Conservation (phyloP, 2,797 vertebrate species). For the Aeoliscus strigatus region DNA sequence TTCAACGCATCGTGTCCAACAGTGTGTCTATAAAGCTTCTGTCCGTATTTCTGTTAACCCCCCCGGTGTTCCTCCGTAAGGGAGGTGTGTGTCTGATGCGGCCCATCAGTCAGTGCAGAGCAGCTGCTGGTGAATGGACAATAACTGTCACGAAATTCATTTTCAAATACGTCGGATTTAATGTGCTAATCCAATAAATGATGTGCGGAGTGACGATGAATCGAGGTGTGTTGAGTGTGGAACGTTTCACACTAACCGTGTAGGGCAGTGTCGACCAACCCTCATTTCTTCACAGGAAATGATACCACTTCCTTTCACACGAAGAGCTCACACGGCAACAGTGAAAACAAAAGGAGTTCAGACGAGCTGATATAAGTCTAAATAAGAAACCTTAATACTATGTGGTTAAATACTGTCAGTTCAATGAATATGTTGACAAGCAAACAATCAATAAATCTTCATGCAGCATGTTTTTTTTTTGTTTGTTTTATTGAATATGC, state of each 20-base stretch:
- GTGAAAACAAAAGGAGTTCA: not conserved
- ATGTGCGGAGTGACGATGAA: conserved; percentile 23
- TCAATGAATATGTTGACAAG: too few species aligned
- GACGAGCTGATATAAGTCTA: too few species aligned
- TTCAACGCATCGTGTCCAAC: conserved; percentile 35
- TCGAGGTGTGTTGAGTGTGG: too few species aligned
- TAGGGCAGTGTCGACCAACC: too few species aligned
- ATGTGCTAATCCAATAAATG: conserved; percentile 29
- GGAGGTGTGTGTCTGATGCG: conserved; percentile 27
- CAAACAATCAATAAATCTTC: too few species aligned
- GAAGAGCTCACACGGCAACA: not conserved
- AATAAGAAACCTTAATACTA: too few species aligned
- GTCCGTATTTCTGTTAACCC: conserved; percentile 27
- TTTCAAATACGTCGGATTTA: conserved; percentile 7
- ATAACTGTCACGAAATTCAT: conserved; percentile 24
- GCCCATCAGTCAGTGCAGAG: conserved; percentile 12
- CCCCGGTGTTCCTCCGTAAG: conserved; percentile 34
- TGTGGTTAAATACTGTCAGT: too few species aligned
- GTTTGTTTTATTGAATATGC: too few species aligned
- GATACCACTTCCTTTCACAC: conserved; percentile 55
- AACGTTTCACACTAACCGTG: too few species aligned
- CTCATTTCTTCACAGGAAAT: conserved; percentile 67
- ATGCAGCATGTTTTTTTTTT: too few species aligned
- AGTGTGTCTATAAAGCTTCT: conserved; percentile 30
- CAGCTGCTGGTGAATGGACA: conserved; percentile 13